Base-by-base conservation (phyloP, 1,140 invertebrate genomes). In the Scaptomyza pallida region DNA sequence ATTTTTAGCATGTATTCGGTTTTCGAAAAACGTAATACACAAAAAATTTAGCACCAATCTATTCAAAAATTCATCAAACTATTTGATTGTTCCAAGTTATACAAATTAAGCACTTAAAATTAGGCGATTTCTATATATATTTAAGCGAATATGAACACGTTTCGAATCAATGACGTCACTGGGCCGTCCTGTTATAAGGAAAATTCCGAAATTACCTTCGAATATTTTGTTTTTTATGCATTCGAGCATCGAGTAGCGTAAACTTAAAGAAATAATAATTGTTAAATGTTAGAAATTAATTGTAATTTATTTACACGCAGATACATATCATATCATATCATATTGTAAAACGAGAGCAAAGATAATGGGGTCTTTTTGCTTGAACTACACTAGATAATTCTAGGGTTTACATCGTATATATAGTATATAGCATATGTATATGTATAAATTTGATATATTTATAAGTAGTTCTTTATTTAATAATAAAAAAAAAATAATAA, bases 21-120 rank as follows among this genome's bases (percentile, higher is more conserved):
- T 70, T 60, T 68, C 12, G 33, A 61, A 76, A n/a, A 78, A 86
- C 81, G 70, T 88, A 88, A 88, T 75, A 86, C 78, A 82, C n/a
- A 55, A 57, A 69, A 63, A 88, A 88, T 89, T 89, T 88, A 88
- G 82, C 82, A 88, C 82, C 82, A 88, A 88, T 88, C 75, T 81
- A 88, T 88, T 88, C 82, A 89, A 88, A 85, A 88, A 88, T 88
- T 88, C 75, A 88, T 88, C 77, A 88, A 88, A 88, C 75, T 82
- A 82, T 88, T 80, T 88, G 82, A 88, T 88, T 88, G 82, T 88
- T 88, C 82, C 78, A 78, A 88, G 82, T 82, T 85, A 77, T 85
- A 85, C 81, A 85, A 85, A 86, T 69, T 68, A 85, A 85, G 81
- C 81, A 86, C 81, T 85, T 85, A 85, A 85, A 62, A 56, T 68